Conservation (phyloP, 2,797 vertebrate species). For the Okamejei kenojei region DNA sequence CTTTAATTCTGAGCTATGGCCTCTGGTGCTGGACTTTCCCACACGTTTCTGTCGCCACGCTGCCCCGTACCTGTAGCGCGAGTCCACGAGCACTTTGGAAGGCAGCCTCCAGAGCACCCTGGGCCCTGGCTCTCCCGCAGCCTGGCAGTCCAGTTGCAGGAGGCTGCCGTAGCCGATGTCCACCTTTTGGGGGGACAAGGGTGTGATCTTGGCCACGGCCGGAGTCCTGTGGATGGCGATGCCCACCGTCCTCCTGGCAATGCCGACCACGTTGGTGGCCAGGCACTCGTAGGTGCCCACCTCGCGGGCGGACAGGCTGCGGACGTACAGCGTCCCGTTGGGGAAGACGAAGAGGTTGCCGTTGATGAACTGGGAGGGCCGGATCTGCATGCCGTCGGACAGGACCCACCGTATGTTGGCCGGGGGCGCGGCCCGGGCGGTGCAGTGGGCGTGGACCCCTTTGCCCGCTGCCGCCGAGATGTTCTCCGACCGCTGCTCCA, state of each 20-base stretch:
- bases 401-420: constrained; percentile 71
- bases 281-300: constrained; percentile 74
- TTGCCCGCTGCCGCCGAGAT: constrained; percentile 61
- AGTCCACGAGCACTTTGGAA: constrained; percentile 76
- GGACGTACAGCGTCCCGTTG: constrained; percentile 80
- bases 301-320: constrained; percentile 53
- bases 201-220: constrained; percentile 69
- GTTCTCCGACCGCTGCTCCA: constrained; percentile 67
- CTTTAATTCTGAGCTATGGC: no score
- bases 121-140: constrained; percentile 74
- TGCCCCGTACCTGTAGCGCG: constrained; percentile 70
- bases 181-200: constrained; percentile 65
- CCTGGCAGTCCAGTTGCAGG: constrained; percentile 73
- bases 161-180: constrained; percentile 68
- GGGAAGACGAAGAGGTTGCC: constrained; percentile 73
- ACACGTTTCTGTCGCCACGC: not conserved
- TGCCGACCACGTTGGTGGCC: constrained; percentile 66
- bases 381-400: constrained; percentile 62
- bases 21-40: no score
- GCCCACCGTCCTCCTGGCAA: constrained; percentile 61
- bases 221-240: constrained; percentile 58
- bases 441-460: constrained; percentile 69
- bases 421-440: constrained; percentile 62
- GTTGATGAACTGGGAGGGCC: constrained; percentile 63
- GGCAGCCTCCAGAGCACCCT: constrained; percentile 82